These are phyloP conservation scores for Heliconius melpomene DNA, from an alignment of 1,140 invertebrate species.

Conservation along the genomic window DNA sequence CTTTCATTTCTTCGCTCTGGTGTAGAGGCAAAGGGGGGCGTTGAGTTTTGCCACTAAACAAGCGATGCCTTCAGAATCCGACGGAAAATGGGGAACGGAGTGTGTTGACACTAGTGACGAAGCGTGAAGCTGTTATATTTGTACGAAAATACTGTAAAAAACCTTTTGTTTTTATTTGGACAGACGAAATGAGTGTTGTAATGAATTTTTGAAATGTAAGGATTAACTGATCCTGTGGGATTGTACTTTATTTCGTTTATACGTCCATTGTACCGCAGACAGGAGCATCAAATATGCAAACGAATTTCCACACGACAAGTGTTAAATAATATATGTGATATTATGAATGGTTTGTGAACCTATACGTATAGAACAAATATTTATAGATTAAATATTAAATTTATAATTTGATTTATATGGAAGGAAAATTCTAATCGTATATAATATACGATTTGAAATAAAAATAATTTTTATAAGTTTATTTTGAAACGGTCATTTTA, in stretches of 20 bases:
- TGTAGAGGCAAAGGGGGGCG: too few species aligned
- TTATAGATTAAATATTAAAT: too few species aligned
- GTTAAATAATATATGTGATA: background rate
- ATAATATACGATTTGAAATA: too few species aligned
- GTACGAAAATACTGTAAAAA: background rate
- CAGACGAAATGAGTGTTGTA: slow-evolving; percentile 4
- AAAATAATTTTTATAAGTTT: too few species aligned
- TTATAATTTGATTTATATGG: too few species aligned
- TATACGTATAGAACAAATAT: background rate
- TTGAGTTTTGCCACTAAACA: too few species aligned
- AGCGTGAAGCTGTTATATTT: background rate
- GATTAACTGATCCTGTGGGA: slow-evolving; percentile 11
- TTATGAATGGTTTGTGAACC: background rate
- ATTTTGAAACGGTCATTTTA: too few species aligned
- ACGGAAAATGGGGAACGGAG: too few species aligned
- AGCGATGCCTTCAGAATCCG: too few species aligned
- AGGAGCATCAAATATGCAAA: slow-evolving; percentile 7
- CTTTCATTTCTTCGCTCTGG: too few species aligned
- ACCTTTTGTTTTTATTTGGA: slow-evolving; percentile 1
- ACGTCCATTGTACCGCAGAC: slow-evolving; percentile 12
- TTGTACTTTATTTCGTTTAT: slow-evolving; percentile 13
- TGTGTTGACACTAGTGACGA: too few species aligned
- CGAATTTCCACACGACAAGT: slow-evolving; percentile 11
- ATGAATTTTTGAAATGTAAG: slow-evolving; percentile 19
- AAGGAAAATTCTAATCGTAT: too few species aligned